Conservation (phyloP, 1,140 invertebrate species). For the Hyles euphorbiae region DNA sequence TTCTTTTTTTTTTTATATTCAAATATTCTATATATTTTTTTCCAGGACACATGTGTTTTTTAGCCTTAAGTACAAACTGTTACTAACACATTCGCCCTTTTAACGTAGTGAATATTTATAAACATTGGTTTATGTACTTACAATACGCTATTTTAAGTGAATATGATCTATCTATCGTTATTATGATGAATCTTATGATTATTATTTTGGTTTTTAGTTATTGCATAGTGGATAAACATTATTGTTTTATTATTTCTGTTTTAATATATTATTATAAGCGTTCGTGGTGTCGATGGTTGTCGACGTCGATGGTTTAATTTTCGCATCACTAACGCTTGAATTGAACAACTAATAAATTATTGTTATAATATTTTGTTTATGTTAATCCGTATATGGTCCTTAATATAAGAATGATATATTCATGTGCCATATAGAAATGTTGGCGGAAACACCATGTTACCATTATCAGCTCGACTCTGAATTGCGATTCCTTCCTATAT, state of each 20-base stretch:
- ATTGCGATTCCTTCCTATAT: constrained; percentile 50
- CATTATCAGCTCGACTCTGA: constrained; percentile 43
- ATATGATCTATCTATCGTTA: constrained; percentile 35
- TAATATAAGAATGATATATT: constrained; percentile 60
- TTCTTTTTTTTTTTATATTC: constrained; percentile 35
- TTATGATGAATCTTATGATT: constrained; percentile 32
- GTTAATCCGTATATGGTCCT: constrained; percentile 46
- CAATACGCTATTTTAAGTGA: constrained; percentile 42
- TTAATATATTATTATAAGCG: no score
- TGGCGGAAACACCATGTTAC: constrained; percentile 61
- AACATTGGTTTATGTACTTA: constrained; percentile 68
- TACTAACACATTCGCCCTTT: constrained; percentile 40
- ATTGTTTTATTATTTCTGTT: neutral
- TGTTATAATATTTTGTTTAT: constrained; percentile 14
- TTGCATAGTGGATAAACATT: neutral
- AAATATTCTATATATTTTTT: constrained; percentile 33
- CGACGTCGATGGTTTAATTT: neutral
- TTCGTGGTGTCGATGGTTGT: no score
- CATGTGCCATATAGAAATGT: constrained; percentile 67
- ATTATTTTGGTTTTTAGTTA: constrained; percentile 17
- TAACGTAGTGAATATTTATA: constrained; percentile 25
- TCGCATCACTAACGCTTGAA: constrained; percentile 10
- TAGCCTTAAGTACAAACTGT: constrained; percentile 64
- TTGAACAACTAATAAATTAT: constrained; percentile 1
- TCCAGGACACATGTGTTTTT: constrained; percentile 27